A percentile compares a stretch with the other conserved stretches of the same genome.
phyloP scores from a whole-genome alignment of 2,113 vertebrate genomes.

The Embiotoca jacksoni region DNA sequence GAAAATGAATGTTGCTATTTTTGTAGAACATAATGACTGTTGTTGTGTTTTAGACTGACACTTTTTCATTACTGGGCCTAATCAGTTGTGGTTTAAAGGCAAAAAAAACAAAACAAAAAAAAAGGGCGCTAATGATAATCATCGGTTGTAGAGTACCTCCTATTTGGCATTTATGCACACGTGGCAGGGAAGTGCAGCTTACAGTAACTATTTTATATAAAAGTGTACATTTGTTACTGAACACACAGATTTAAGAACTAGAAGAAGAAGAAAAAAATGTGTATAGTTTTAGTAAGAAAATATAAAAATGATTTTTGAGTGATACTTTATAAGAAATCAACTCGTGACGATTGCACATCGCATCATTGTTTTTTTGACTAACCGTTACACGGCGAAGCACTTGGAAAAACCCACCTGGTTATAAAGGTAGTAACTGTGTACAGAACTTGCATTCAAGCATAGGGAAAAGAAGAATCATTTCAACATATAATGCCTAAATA shows the following conservation, averaged over 20 bases:
- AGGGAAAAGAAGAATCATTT: slow-evolving; percentile 20
- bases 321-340: slow-evolving; percentile 34
- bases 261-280: slow-evolving; percentile 27
- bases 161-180: slow-evolving; percentile 63
- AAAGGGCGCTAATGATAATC: slow-evolving; percentile 74
- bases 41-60: slow-evolving; percentile 67
- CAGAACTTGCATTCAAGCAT: slow-evolving; percentile 55
- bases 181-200: slow-evolving; percentile 72
- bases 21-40: slow-evolving; percentile 79
- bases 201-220: slow-evolving; percentile 72
- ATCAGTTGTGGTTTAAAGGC: slow-evolving; percentile 46
- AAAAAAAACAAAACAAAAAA: slow-evolving; percentile 64
- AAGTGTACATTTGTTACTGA: slow-evolving; percentile 68
- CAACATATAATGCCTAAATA: slow-evolving; percentile 14
- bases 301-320: slow-evolving; percentile 44
- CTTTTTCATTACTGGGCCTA: slow-evolving; percentile 57
- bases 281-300: slow-evolving; percentile 68
- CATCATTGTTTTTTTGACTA: slow-evolving; percentile 27
- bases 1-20: slow-evolving; percentile 80
- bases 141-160: slow-evolving; percentile 71
- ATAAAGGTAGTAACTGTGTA: slow-evolving; percentile 39
- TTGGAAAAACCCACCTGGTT: slow-evolving; percentile 52
- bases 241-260: slow-evolving; percentile 54
- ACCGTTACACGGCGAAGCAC: slow-evolving; percentile 45
- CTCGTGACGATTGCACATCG: slow-evolving; percentile 54